Conservation (phyloP, 2,113 vertebrate genomes). For the Poeciliopsis turrubarensis region DNA sequence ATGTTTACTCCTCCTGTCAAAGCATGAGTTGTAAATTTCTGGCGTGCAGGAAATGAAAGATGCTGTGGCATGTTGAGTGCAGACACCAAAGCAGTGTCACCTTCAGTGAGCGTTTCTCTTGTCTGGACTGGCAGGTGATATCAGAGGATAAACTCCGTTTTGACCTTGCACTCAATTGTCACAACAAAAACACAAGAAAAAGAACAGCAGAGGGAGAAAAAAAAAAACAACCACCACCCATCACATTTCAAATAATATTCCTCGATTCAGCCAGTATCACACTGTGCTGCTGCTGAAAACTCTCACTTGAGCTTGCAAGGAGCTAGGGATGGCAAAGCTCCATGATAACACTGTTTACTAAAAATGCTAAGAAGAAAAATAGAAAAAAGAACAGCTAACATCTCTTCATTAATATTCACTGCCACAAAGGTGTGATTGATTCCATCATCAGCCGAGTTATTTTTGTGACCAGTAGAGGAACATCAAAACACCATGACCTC, state of each 20-base stretch:
- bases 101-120: slow-evolving; percentile 71
- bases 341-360: slow-evolving; percentile 64
- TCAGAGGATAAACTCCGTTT: slow-evolving; percentile 76
- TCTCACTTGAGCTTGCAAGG: slow-evolving; percentile 37
- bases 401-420: slow-evolving; percentile 67
- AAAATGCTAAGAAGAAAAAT: slow-evolving; percentile 37
- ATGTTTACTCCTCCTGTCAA: slow-evolving; percentile 74
- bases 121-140: slow-evolving; percentile 78
- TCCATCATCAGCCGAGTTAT: slow-evolving; percentile 71
- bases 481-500: slow-evolving; percentile 75
- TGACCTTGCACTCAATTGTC: slow-evolving; percentile 76
- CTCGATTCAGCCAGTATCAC: slow-evolving; percentile 60
- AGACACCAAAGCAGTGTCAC: slow-evolving; percentile 75
- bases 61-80: slow-evolving; percentile 58
- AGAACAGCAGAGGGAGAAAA: slow-evolving; percentile 19
- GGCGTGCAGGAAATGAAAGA: slow-evolving; percentile 73
- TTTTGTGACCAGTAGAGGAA: slow-evolving; percentile 64
- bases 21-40: slow-evolving; percentile 75
- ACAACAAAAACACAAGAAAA: slow-evolving; percentile 65
- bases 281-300: slow-evolving; percentile 37
- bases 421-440: slow-evolving; percentile 68
- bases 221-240: slow-evolving; percentile 14
- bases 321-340: slow-evolving; percentile 42
- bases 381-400: slow-evolving; percentile 49
- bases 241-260: slow-evolving; percentile 68